Conservation (phyloP, 2,888 invertebrate species). For the Bugula neritina region DNA sequence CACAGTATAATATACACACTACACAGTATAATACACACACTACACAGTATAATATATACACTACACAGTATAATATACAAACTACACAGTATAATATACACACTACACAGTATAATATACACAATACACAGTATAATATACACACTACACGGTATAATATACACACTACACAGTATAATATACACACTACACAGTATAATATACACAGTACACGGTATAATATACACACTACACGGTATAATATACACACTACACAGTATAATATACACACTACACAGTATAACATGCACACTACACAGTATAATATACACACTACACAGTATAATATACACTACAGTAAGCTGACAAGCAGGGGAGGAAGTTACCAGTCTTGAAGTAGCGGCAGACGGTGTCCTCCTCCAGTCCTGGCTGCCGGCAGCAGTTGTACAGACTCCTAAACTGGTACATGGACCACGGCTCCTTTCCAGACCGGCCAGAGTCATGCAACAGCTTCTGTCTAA, state of each 20-base stretch:
- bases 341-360: too few relatives aligned
- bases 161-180: too few relatives aligned
- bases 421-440: conserved; percentile 58
- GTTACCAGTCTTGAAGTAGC: conserved; percentile 55
- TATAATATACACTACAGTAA: background rate
- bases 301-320: background rate
- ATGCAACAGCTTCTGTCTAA: background rate
- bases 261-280: too few relatives aligned
- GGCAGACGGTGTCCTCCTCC: conserved; percentile 43
- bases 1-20: too few relatives aligned
- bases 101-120: background rate
- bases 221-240: background rate
- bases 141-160: too few relatives aligned
- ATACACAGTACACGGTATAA: background rate
- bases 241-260: too few relatives aligned
- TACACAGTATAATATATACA: background rate
- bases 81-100: too few relatives aligned
- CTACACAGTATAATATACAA: too few relatives aligned
- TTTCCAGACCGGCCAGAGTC: conserved; percentile 12
- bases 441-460: conserved; percentile 43
- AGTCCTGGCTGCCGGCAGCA: conserved; percentile 51
- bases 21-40: background rate
- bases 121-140: background rate
- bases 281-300: too few relatives aligned
- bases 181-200: too few relatives aligned